Evolutionary conservation across 2,888 invertebrate genomes (phyloP).

Genomic region (Octonoba sinensis): DNA sequence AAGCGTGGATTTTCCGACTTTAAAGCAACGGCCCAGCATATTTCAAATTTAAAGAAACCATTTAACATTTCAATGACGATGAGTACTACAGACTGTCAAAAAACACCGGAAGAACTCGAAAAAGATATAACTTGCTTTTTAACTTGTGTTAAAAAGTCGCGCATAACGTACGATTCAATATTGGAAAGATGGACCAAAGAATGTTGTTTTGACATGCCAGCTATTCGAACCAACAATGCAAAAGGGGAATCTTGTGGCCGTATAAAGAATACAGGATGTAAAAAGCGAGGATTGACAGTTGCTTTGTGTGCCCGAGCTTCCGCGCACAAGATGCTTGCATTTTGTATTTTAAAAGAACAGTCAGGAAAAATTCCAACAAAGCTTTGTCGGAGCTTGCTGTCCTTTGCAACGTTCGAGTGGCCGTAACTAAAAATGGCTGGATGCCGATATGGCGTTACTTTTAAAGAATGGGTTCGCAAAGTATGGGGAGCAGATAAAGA

Average conservation of each 20-base stretch:
- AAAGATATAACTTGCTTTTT: too few species aligned
- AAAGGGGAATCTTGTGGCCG: not conserved
- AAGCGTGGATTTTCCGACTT: not conserved
- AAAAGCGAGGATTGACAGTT: not conserved
- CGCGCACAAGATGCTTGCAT: conserved; percentile 1
- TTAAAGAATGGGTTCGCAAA: too few species aligned
- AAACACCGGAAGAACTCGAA: not conserved
- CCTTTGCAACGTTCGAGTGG: too few species aligned
- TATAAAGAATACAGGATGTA: not conserved
- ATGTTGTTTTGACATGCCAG: not conserved
- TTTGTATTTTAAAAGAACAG: not conserved
- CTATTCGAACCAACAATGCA: not conserved
- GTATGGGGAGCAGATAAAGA: too few species aligned
- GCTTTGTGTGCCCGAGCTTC: not conserved
- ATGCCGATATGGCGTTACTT: too few species aligned
- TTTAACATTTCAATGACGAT: not conserved
- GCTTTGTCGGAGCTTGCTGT: not conserved
- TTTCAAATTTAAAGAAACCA: not conserved
- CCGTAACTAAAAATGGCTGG: too few species aligned
- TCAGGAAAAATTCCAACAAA: conserved; percentile 1
- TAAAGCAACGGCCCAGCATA: not conserved
- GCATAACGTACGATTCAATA: too few species aligned
- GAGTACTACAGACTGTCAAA: not conserved
- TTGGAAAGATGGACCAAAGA: not conserved
- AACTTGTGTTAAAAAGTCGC: too few species aligned